These are phyloP conservation scores for Dynastes tityus DNA, from an alignment of 2,888 invertebrate genomes.

Conservation along the genomic window DNA sequence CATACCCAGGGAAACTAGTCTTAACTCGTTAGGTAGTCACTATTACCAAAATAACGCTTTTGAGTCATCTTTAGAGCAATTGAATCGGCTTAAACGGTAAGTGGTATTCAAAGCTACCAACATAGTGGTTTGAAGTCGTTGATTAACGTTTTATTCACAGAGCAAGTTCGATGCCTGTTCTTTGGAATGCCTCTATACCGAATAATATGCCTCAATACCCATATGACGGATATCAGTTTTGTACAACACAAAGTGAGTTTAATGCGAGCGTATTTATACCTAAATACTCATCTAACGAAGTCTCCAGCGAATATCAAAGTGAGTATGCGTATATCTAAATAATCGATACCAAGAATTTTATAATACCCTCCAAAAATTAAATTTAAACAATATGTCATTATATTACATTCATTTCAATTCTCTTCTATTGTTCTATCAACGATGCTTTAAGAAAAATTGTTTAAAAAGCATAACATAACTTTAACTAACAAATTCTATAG, in stretches of 20 bases:
- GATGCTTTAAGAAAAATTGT: too few relatives aligned
- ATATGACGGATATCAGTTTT: conserved; percentile 66
- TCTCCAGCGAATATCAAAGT: conserved; percentile 47
- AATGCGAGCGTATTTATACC: conserved; percentile 69
- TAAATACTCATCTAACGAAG: conserved; percentile 36
- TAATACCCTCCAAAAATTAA: too few relatives aligned
- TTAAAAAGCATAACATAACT: too few relatives aligned
- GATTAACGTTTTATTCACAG: conserved; percentile 56
- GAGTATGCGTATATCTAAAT: neutral
- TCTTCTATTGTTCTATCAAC: too few relatives aligned
- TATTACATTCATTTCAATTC: too few relatives aligned
- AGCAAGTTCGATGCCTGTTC: conserved; percentile 64
- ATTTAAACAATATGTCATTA: too few relatives aligned
- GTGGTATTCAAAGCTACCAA: neutral
- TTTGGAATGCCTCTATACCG: conserved; percentile 64
- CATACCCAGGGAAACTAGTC: conserved; percentile 61
- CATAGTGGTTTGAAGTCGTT: neutral
- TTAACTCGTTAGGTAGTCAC: conserved; percentile 60
- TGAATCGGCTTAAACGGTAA: conserved; percentile 55
- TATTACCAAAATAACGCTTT: conserved; percentile 69
- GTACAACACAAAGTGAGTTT: conserved; percentile 69
- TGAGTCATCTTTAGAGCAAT: conserved; percentile 65
- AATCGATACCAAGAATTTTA: too few relatives aligned
- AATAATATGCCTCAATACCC: conserved; percentile 64
- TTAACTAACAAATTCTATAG: too few relatives aligned